Percentiles rank a stretch among this genome's conserved stretches.
These are phyloP conservation scores for Drosophila yakuba DNA, from an alignment of 1,140 invertebrate species.

Conservation along the genomic window DNA sequence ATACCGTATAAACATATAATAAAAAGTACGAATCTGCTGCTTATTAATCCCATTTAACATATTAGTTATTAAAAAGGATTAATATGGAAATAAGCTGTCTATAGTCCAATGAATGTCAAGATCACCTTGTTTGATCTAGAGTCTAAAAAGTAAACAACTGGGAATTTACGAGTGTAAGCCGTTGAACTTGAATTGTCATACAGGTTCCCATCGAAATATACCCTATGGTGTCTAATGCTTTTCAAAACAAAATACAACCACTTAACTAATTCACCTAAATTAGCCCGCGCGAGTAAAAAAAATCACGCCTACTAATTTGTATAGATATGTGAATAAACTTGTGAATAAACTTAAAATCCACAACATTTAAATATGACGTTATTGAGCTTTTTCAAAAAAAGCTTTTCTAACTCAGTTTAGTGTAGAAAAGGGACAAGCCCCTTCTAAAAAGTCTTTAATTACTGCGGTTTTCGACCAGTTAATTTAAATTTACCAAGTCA, in stretches of 20 bases:
- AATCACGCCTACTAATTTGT: slow-evolving; percentile 7
- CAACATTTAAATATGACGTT: background rate
- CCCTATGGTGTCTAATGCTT: slow-evolving; percentile 16
- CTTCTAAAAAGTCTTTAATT: background rate
- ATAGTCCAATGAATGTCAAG: slow-evolving; percentile 40
- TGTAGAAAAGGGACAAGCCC: background rate
- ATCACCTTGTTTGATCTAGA: slow-evolving; percentile 34
- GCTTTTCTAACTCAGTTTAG: background rate
- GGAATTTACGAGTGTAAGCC: slow-evolving; percentile 34
- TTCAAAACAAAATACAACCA: slow-evolving; percentile 6
- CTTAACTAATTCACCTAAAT: slow-evolving; percentile 9
- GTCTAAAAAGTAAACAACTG: slow-evolving; percentile 25
- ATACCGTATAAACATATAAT: too few species aligned
- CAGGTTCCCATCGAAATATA: slow-evolving; percentile 25
- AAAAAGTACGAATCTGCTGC: too few species aligned
- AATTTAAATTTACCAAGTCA: too few species aligned
- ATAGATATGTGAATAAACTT: background rate
- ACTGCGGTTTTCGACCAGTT: too few species aligned
- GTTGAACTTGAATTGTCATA: slow-evolving; percentile 33
- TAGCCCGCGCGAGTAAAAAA: slow-evolving; percentile 12
- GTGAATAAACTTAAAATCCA: slow-evolving; percentile 22
- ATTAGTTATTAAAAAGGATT: slow-evolving; percentile 15
- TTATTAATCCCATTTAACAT: background rate
- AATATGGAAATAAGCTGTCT: slow-evolving; percentile 19
- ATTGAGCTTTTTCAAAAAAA: slow-evolving; percentile 2